phyloP scores from a whole-genome alignment of 2,888 invertebrate genomes.

The Abscondita cerata region DNA sequence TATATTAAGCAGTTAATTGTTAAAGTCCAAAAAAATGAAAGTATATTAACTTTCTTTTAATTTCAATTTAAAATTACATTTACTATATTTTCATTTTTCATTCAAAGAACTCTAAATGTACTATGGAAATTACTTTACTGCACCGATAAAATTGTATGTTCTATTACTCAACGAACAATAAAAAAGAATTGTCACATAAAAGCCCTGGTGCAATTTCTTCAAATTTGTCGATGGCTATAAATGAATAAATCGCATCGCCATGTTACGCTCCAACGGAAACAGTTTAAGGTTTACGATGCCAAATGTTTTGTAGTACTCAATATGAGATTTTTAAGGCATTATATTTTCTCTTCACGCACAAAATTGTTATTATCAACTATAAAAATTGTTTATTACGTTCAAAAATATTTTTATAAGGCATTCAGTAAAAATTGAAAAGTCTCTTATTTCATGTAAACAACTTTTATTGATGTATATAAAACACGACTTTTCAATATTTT shows the following conservation, averaged over 20 bases:
- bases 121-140: too few relatives aligned
- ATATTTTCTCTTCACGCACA: constrained; percentile 8
- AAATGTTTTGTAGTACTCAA: constrained; percentile 12
- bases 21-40: too few relatives aligned
- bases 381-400: neutral
- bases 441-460: too few relatives aligned
- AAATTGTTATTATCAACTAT: constrained; percentile 6
- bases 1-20: too few relatives aligned
- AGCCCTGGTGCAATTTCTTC: neutral
- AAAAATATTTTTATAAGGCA: neutral
- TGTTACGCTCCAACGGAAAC: constrained; percentile 4
- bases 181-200: constrained; percentile 2
- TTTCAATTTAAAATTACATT: too few relatives aligned
- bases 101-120: too few relatives aligned
- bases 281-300: constrained; percentile 6
- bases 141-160: too few relatives aligned
- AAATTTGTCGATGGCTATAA: constrained; percentile 4
- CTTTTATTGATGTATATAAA: too few relatives aligned
- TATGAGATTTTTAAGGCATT: constrained; percentile 4
- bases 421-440: neutral
- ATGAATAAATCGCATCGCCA: constrained; percentile 7
- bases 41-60: too few relatives aligned
- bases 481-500: too few relatives aligned
- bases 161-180: neutral
- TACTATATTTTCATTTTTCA: too few relatives aligned